Percentiles rank a stretch among this genome's conserved stretches.
Evolutionary conservation across 2,113 vertebrate genomes (phyloP).

Genomic region (Hyaena hyaena): DNA sequence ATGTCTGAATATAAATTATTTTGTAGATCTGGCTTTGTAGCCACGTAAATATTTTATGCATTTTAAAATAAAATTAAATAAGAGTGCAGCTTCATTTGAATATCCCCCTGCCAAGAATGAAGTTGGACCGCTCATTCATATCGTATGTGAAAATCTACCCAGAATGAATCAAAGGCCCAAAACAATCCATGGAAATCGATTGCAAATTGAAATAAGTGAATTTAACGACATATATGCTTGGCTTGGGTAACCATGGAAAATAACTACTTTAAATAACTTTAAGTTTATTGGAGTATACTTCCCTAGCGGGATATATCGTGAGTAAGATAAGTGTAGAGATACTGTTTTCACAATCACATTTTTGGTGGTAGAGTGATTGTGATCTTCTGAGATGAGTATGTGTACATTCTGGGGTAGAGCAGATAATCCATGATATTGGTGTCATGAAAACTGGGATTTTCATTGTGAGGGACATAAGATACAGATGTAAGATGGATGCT

Average conservation of each 20-base stretch:
- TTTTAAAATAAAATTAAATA: background rate
- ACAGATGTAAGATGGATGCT: too few relatives aligned
- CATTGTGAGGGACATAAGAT: background rate
- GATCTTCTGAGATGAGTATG: background rate
- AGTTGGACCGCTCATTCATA: background rate
- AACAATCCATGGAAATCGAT: background rate
- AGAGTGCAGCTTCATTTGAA: background rate
- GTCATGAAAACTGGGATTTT: background rate
- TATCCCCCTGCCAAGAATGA: too few relatives aligned
- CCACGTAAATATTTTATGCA: background rate
- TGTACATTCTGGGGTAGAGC: too few relatives aligned
- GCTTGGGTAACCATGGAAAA: background rate
- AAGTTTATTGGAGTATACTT: background rate
- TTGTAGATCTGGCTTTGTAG: background rate
- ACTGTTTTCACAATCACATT: background rate
- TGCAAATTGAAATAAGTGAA: background rate
- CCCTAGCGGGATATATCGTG: background rate
- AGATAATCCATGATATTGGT: too few relatives aligned
- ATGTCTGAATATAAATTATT: background rate
- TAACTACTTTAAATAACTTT: background rate
- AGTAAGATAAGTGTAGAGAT: too few relatives aligned
- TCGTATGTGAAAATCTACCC: rapidly evolving
- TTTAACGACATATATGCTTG: too few relatives aligned
- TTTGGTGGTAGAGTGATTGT: too few relatives aligned
- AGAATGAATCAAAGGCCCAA: too few relatives aligned